A percentile compares a stretch with the other conserved stretches of the same genome.
phyloP scores from a whole-genome alignment of 1,140 invertebrate species.

The Camponotus vicinus region DNA sequence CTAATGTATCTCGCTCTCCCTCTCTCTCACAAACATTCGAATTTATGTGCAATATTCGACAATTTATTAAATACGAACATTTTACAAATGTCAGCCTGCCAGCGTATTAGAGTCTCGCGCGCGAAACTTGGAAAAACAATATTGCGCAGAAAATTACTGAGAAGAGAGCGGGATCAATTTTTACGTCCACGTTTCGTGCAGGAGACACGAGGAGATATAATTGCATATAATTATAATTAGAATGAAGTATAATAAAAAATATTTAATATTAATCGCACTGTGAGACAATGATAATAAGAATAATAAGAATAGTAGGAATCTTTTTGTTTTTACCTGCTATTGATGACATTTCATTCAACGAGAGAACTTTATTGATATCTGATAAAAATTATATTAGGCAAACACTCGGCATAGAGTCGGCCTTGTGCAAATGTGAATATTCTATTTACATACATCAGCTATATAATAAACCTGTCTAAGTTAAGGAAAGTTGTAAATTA shows the following conservation, averaged over 20 bases:
- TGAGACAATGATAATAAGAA: conserved; percentile 36
- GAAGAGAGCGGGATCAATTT: conserved; percentile 5
- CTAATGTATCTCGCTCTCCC: not conserved
- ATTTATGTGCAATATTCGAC: conserved; percentile 14
- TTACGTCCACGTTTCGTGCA: conserved; percentile 23
- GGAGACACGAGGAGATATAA: conserved; percentile 10
- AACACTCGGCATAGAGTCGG: conserved; percentile 45
- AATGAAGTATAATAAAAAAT: conserved; percentile 36
- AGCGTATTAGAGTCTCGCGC: not conserved
- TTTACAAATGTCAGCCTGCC: conserved; percentile 9
- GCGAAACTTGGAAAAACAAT: conserved; percentile 21
- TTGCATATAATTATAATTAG: conserved; percentile 34
- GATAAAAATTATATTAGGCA: conserved; percentile 60
- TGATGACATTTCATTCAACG: conserved; percentile 22
- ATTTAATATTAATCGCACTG: conserved; percentile 49
- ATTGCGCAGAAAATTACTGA: not conserved
- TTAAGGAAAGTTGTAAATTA: conserved; percentile 40
- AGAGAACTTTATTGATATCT: conserved; percentile 35
- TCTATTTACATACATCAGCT: conserved; percentile 63
- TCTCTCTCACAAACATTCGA: conserved; percentile 19
- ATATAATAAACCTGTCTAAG: conserved; percentile 43
- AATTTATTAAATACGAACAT: conserved; percentile 29
- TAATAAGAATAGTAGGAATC: conserved; percentile 73
- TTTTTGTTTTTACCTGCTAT: conserved; percentile 38
- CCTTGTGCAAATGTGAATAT: conserved; percentile 60